Conservation (phyloP, 2,888 invertebrate genomes). For the Emmelina monodactyla region DNA sequence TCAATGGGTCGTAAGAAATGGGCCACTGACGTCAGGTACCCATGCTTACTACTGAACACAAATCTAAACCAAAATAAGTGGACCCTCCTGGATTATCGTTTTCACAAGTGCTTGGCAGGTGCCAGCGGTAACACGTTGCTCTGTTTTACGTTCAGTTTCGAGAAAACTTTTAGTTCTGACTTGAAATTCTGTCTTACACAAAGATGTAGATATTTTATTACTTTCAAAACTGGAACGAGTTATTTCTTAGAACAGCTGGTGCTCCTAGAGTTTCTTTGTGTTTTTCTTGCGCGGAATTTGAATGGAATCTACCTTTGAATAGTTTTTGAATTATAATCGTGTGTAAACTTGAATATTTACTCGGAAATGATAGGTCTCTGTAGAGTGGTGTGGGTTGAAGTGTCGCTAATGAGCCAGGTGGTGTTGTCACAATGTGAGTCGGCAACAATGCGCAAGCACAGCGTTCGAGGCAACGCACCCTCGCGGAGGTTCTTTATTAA, state of each 20-base stretch:
- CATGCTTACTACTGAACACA: constrained; percentile 3
- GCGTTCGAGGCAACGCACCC: constrained; percentile 10
- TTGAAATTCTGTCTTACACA: not conserved
- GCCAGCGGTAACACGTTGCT: constrained; percentile 5
- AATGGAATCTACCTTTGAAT: no score
- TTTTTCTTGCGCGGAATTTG: no score
- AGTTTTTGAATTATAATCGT: no score
- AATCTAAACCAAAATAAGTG: constrained; percentile 7
- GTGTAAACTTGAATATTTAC: no score
- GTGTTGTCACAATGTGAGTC: constrained; percentile 40
- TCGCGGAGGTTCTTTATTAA: not conserved
- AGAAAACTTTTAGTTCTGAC: not conserved
- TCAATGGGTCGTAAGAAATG: constrained; percentile 63
- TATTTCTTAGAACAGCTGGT: constrained; percentile 1
- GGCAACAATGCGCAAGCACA: constrained; percentile 43
- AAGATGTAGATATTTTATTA: constrained; percentile 1
- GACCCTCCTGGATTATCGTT: not conserved
- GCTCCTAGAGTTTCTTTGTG: not conserved
- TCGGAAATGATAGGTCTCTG: constrained; percentile 8
- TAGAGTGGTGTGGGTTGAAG: constrained; percentile 6
- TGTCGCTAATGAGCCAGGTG: constrained; percentile 56
- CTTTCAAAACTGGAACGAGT: not conserved
- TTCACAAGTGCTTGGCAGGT: not conserved
- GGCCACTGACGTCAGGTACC: constrained; percentile 44
- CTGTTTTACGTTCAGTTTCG: not conserved